These are phyloP conservation scores for Ptiloglossa arizonensis DNA, from an alignment of 1,140 invertebrate genomes.

Conservation along the genomic window DNA sequence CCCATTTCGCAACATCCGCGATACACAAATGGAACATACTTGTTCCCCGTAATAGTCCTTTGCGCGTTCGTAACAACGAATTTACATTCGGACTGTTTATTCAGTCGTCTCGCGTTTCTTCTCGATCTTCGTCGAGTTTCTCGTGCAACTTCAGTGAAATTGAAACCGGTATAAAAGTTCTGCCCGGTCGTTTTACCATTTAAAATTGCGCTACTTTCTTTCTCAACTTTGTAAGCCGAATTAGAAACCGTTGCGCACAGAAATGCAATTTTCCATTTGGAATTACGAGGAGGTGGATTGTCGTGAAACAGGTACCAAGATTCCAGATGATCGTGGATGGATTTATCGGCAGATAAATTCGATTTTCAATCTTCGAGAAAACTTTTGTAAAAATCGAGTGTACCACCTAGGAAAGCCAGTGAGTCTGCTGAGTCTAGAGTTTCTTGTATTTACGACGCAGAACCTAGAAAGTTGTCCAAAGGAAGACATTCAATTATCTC, in stretches of 20 bases:
- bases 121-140: constrained; percentile 44
- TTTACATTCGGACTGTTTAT: background rate
- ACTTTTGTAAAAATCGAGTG: too few relatives aligned
- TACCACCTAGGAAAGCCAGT: too few relatives aligned
- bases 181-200: constrained; percentile 30
- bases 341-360: too few relatives aligned
- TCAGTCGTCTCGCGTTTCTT: background rate
- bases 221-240: constrained; percentile 7
- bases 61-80: background rate
- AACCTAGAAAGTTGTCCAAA: too few relatives aligned
- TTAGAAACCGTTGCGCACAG: constrained; percentile 2
- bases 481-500: too few relatives aligned
- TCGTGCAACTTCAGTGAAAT: constrained; percentile 54
- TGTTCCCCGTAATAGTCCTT: too few relatives aligned
- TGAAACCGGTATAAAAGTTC: constrained; percentile 58
- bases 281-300: background rate
- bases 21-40: too few relatives aligned
- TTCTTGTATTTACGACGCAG: too few relatives aligned
- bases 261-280: background rate
- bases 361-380: too few relatives aligned
- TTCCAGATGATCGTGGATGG: too few relatives aligned
- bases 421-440: too few relatives aligned
- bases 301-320: background rate
- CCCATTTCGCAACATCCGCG: too few relatives aligned
- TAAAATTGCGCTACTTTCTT: constrained; percentile 49